phyloP scores from a whole-genome alignment of 92 coral and sea anemone species.

The Phenganax stokvisi region DNA sequence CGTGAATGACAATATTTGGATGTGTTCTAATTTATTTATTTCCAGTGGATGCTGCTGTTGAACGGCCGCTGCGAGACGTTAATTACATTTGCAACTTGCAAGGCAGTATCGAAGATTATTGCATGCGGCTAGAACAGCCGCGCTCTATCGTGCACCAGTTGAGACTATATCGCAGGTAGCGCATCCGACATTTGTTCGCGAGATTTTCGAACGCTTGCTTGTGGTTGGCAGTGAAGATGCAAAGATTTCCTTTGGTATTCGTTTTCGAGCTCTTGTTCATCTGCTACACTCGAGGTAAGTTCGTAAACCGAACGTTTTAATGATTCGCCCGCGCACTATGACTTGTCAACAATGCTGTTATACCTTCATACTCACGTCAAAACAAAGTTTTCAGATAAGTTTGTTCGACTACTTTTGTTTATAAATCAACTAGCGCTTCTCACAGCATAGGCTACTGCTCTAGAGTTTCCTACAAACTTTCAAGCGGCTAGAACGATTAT shows the following conservation, averaged over 20 bases:
- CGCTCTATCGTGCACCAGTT: constrained; percentile 24
- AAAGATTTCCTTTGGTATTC: constrained; percentile 14
- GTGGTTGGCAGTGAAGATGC: constrained; percentile 34
- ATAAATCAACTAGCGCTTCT: background rate
- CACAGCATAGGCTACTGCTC: background rate
- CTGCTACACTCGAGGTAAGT: constrained; percentile 24
- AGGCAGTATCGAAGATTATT: constrained; percentile 27
- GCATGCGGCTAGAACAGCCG: constrained; percentile 6
- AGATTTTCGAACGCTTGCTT: constrained; percentile 18
- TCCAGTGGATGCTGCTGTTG: constrained; percentile 27
- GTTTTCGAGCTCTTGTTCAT: constrained; percentile 1
- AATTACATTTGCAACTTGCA: constrained; percentile 31
- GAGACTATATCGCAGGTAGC: constrained; percentile 1
- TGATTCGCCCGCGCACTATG: background rate
- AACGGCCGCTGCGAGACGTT: constrained; percentile 33
- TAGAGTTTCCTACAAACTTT: background rate
- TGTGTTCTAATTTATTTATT: constrained; percentile 34
- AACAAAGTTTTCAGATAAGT: background rate
- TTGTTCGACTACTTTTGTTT: background rate
- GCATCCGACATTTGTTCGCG: constrained; percentile 10
- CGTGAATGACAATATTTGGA: constrained; percentile 23
- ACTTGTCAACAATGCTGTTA: background rate
- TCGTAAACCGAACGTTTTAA: background rate
- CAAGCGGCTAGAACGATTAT: background rate
- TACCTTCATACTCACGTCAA: background rate